A percentile compares a stretch with the other conserved stretches of the same genome.
phyloP scores from a whole-genome alignment of 2,888 invertebrate genomes.

The Plemyria rubiginata region DNA sequence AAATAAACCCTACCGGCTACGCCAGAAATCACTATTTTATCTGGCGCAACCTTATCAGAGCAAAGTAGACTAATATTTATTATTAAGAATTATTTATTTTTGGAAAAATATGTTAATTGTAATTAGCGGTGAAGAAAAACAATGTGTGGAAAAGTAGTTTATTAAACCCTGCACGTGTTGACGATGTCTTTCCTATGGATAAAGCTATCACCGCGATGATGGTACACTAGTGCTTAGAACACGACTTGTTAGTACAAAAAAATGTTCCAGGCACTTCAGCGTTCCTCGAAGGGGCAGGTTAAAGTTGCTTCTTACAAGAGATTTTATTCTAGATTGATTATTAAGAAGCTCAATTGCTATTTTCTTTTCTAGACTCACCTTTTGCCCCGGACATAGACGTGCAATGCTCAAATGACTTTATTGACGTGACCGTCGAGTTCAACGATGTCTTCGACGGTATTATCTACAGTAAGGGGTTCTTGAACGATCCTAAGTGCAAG shows the following conservation, averaged over 20 bases:
- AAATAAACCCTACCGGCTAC: not conserved
- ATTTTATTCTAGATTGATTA: too few relatives aligned
- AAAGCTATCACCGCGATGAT: too few relatives aligned
- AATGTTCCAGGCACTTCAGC: too few relatives aligned
- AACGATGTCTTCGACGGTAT: conserved; percentile 87
- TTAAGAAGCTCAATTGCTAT: not conserved
- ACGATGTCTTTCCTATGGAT: too few relatives aligned
- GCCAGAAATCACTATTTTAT: not conserved
- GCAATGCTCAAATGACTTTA: conserved; percentile 84
- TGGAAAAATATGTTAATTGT: not conserved
- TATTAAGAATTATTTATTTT: not conserved
- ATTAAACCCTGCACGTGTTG: not conserved
- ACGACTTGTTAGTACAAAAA: too few relatives aligned
- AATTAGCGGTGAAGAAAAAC: not conserved
- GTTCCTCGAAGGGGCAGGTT: too few relatives aligned
- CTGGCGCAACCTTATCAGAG: not conserved
- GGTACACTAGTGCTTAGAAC: too few relatives aligned
- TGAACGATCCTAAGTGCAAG: conserved; percentile 88
- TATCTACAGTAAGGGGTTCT: conserved; percentile 89
- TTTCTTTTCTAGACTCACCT: conserved; percentile 62
- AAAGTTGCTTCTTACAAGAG: too few relatives aligned
- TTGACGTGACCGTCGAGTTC: conserved; percentile 87
- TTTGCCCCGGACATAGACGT: conserved; percentile 85
- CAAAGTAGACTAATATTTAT: not conserved
- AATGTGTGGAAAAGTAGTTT: not conserved